A percentile compares a stretch with the other conserved stretches of the same genome.
phyloP scores from a whole-genome alignment of 2,113 vertebrate species.

The Zapus hudsonius region DNA sequence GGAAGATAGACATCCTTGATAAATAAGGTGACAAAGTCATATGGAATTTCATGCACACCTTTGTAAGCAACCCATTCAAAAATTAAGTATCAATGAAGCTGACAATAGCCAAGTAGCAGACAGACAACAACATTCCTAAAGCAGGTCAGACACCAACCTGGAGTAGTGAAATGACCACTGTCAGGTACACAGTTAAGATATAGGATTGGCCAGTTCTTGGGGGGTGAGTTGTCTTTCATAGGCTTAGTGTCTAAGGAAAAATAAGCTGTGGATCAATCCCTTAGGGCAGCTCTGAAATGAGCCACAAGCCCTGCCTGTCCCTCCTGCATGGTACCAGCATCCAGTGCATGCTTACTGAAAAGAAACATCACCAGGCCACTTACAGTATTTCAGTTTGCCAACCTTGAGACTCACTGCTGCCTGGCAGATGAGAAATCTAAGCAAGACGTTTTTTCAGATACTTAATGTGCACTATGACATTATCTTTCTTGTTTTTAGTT shows the following conservation, averaged over 20 bases:
- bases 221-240: not conserved
- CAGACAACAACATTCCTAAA: not conserved
- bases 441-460: not conserved
- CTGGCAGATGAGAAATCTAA: not conserved
- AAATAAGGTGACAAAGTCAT: conserved; percentile 26
- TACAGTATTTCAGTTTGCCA: not conserved
- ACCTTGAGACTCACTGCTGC: not conserved
- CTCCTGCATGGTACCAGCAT: not conserved
- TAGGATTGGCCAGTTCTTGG: not conserved
- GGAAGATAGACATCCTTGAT: conserved; percentile 44
- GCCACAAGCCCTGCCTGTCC: not conserved
- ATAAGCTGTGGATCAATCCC: not conserved
- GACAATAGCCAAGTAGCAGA: not conserved
- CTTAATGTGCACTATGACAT: not conserved
- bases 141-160: not conserved
- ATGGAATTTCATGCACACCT: conserved; percentile 4
- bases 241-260: not conserved
- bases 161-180: not conserved
- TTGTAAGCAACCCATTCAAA: conserved; percentile 23
- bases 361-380: not conserved
- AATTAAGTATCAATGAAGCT: not conserved
- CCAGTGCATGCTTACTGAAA: not conserved
- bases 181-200: not conserved
- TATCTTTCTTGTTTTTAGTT: not conserved
- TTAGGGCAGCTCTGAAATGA: not conserved